phyloP scores from a whole-genome alignment of 2,113 vertebrate genomes.

The Phodopus roborovskii region DNA sequence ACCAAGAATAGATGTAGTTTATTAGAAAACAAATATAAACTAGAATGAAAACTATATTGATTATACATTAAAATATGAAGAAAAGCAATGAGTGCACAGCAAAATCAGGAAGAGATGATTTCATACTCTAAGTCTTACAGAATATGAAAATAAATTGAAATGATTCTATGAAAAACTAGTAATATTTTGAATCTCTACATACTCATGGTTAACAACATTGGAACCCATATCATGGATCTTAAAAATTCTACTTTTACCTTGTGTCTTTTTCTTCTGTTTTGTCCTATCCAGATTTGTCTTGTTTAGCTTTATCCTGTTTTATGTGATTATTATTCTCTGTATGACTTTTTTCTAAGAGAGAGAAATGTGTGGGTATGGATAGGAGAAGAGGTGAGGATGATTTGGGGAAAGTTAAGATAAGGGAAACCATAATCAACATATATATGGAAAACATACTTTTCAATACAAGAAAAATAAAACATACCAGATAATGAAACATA shows the following conservation, averaged over 20 bases:
- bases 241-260: neutral
- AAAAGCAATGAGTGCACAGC: fast-evolving
- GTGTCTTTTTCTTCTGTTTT: neutral
- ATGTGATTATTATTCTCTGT: neutral
- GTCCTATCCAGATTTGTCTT: neutral
- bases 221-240: neutral
- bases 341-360: neutral
- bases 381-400: neutral
- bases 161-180: neutral
- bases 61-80: neutral
- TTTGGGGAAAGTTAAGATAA: neutral
- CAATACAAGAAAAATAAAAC: neutral
- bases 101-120: neutral
- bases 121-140: neutral
- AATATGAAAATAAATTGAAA: neutral
- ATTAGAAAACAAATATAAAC: neutral
- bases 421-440: neutral
- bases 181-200: neutral
- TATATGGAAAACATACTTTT: neutral
- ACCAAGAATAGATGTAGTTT: neutral
- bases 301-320: neutral
- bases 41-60: neutral
- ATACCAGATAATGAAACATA: neutral
- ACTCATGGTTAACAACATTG: neutral
- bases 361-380: neutral